A percentile compares a stretch with the other conserved stretches of the same genome.
Conservation (phyloP, 2,113 vertebrate genomes). For the Engystomops pustulosus region DNA sequence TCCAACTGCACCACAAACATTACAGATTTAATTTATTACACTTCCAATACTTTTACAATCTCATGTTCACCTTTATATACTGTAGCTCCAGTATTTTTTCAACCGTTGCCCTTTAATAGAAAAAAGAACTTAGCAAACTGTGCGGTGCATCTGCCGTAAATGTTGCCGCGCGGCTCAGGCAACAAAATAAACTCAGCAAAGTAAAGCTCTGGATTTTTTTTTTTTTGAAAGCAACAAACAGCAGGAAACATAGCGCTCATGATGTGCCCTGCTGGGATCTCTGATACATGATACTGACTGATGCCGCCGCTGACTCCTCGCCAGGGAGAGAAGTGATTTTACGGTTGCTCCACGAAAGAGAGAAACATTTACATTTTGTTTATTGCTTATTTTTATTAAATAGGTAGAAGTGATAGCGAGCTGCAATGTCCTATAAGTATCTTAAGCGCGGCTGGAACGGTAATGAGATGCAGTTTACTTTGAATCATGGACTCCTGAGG, state of each 20-base stretch:
- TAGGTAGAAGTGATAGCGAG: constrained; percentile 14
- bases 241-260: constrained; percentile 46
- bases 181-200: constrained; percentile 40
- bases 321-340: constrained; percentile 38
- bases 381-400: constrained; percentile 56
- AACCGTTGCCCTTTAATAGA: background rate
- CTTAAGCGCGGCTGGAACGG: background rate
- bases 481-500: constrained; percentile 25
- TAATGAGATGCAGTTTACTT: constrained; percentile 39
- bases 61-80: background rate
- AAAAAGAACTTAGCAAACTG: background rate
- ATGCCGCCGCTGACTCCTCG: constrained; percentile 10
- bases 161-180: background rate
- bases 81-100: too few species aligned
- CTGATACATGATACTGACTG: constrained; percentile 51
- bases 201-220: constrained; percentile 25
- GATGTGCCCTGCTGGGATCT: constrained; percentile 46
- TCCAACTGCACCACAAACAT: too few species aligned
- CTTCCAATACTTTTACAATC: too few species aligned
- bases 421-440: constrained; percentile 32
- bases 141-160: background rate
- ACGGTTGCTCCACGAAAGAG: constrained; percentile 5
- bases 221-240: constrained; percentile 34
- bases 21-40: too few species aligned
- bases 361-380: constrained; percentile 36